Conservation (phyloP, 2,113 vertebrate genomes). For the Deroptyus accipitrinus region DNA sequence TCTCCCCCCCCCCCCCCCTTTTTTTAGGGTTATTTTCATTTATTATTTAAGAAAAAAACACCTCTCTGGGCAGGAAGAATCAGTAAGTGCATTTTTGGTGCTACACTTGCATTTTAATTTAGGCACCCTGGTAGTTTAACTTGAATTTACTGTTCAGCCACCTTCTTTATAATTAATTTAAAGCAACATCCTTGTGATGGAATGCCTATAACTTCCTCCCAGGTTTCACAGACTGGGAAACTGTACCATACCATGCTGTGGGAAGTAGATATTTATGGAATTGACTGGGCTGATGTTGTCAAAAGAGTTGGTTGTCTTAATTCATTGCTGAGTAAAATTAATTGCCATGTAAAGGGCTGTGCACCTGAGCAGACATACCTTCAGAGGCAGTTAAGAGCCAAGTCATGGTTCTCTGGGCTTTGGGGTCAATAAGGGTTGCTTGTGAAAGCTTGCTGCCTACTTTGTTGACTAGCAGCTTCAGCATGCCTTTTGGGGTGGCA, state of each 20-base stretch:
- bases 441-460: not conserved
- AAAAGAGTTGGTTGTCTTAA: not conserved
- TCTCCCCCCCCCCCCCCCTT: not conserved
- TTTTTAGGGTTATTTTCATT: not conserved
- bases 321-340: not conserved
- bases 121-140: not conserved
- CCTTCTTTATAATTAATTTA: not conserved
- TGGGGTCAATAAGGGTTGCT: not conserved
- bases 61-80: not conserved
- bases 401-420: not conserved
- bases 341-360: not conserved
- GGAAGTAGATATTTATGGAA: not conserved
- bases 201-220: not conserved
- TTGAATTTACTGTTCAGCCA: not conserved
- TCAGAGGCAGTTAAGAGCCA: not conserved
- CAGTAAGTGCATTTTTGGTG: not conserved
- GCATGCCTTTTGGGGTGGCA: not conserved
- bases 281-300: not conserved
- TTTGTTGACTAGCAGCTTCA: not conserved
- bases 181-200: not conserved
- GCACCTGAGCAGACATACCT: not conserved
- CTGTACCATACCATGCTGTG: accelerated
- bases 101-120: not conserved
- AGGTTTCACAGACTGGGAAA: not conserved
- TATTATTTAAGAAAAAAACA: not conserved